phyloP scores from a whole-genome alignment of 2,113 vertebrate genomes.

The Origma solitaria region DNA sequence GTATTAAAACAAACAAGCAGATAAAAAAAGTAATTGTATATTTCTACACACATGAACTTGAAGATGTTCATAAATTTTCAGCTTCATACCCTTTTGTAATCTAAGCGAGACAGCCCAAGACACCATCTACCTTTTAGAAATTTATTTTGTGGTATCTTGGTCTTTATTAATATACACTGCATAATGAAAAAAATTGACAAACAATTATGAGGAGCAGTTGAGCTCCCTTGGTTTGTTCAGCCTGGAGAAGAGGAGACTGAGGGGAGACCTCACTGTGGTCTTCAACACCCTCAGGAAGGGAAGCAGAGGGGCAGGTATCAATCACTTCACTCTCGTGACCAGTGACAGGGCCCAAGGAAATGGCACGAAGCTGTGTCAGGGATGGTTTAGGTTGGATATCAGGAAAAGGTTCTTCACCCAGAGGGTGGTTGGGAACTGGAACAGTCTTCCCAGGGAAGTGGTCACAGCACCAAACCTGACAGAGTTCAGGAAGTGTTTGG shows the following conservation, averaged over 20 bases:
- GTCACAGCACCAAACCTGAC: background rate
- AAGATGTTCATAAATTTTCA: background rate
- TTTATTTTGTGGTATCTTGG: background rate
- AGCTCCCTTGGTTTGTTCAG: background rate
- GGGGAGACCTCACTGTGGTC: background rate
- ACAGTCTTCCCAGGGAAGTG: background rate
- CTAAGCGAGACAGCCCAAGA: background rate
- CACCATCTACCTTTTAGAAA: background rate
- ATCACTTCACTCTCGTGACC: rapidly evolving
- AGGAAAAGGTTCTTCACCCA: background rate
- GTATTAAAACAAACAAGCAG: background rate
- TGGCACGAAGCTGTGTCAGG: background rate
- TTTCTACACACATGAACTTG: background rate
- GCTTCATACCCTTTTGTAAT: background rate
- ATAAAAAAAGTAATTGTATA: background rate
- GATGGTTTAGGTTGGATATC: background rate
- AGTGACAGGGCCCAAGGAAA: background rate
- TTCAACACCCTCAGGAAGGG: background rate
- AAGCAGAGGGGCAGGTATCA: background rate
- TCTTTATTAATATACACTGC: background rate
- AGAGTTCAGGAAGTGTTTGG: background rate
- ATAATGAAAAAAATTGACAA: background rate
- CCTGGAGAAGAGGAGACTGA: background rate
- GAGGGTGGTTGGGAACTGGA: background rate
- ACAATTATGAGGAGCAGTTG: background rate